Base-by-base conservation (phyloP, 2,797 vertebrate genomes). In the Rhinoraja longicauda region DNA sequence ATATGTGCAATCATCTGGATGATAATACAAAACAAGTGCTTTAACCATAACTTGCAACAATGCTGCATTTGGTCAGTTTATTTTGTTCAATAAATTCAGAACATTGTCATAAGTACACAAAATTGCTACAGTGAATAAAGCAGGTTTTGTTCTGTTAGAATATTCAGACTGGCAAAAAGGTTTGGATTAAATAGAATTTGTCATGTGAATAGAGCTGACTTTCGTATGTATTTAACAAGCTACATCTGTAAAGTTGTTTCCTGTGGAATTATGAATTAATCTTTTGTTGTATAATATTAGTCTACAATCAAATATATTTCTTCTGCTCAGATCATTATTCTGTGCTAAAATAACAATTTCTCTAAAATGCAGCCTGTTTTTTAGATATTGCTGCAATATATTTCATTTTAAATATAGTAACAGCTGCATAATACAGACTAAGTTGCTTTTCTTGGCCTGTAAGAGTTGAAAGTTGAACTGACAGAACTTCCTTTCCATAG, bases 321-420 rank as follows among this genome's bases (percentile, higher is more conserved):
- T 92, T 13, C 67, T 53, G 70, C 45, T n/a, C 90, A 92, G 39
- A 92, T 75, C 36, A 75, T 67, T 53, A 29, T 92, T 53, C 67
- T 75, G 19, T 57, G 45, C 90, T 92, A 92, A 92, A 92, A 92
- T 92, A 92, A 92, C 90, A 73, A 92, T 92, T 73, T 73, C 90
- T n/a, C 72, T 75, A 45, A 92, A 75, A 92, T 92, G 45, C 75
- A 70, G 70, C 36, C 70, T 13, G n/a, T 75, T 73, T 92, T 92
- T 75, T 21, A 75, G 21, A n/a, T 73, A 75, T 73, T 92, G 90
- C 70, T 75, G 39, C 53, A 92, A 75, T 92, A 75, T 92, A 92
- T 29, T 92, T 92, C 53, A 57, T 72, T 72, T 91, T 26, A 91
- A 92, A 92, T 75, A 92, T 92, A 92, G 90, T 75, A 92, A 75